Base-by-base conservation (phyloP, 2,888 invertebrate genomes). In the Mongoloraphidia duomilia region DNA sequence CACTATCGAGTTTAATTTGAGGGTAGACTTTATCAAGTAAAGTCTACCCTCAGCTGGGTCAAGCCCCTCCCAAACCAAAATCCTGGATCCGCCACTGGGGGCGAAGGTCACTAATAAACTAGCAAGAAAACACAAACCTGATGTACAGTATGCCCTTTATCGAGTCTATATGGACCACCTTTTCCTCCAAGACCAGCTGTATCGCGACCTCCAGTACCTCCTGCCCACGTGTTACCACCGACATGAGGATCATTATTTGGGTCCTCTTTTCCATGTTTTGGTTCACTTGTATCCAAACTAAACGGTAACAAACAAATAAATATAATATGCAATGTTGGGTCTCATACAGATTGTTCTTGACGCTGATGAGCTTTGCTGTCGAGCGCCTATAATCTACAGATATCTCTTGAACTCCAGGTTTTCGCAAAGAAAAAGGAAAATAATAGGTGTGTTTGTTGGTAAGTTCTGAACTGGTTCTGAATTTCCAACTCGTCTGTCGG, bases 171-270 rank as follows among this genome's bases (percentile, higher is more conserved):
- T 0, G 96, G 95, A 0, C 95, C 97, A 13, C 96, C 96, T 66
- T 91, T 90, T 2, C 96, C 96, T 9, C 96, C 96, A 39, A 97
- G 71, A 1, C 96, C 96, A 0, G 95, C 94, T 0, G 95, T 96
- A 64, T 94, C 93, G 49, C 93, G 72, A 17, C 93, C 94, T 36
- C 92, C 94, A 9, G 84, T 88, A 46, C 95, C 95, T 34, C 95
- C 94, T 42, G 95, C 94, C 95, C 96, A 97, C 0, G 86, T 91
- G 63, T 93, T 93, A 1, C 96, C 96, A 34, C 96, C 96, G 40
- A 94, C 91, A 68, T 97, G 96, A 0, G 95, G 94, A 41, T 86
- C 80, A 61, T 90, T 89, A 11, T 86, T 82, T 0, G 86, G 80
- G 65, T 95, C 95, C 12, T 86, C 78, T 67, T 94, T 93, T 2